Base-by-base conservation (phyloP, 2,797 vertebrate species). In the Acrocephalus scirpaceus region DNA sequence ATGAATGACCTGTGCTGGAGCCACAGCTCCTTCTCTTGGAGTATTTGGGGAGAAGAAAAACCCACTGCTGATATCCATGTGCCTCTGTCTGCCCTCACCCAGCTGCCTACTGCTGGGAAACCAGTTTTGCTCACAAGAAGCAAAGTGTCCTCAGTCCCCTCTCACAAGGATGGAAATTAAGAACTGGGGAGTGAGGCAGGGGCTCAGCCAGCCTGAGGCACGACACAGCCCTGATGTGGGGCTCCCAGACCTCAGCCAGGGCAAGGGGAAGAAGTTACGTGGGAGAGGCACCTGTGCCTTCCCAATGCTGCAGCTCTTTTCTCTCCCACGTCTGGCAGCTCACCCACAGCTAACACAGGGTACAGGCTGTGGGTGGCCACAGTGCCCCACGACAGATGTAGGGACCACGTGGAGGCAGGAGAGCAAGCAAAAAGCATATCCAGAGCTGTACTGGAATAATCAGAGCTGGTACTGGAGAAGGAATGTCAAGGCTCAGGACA, bases 221-320 rank as follows among this genome's bases (percentile, higher is more conserved):
- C 0, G 0, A 42, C 34, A 7, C 0, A 2, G 54, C 65, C 23
- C 57, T 45, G 25, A 15, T 4, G 3, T 13, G 15, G 9, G 23
- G 44, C 32, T 71, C 32, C 27, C 25, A 34, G 25, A 45, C 30
- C 44, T 29, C 56, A 30, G 11, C 2, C 16, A n/a, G 22, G 8
- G 16, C 10, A 23, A 47, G 26, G 21, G 19, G 16, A 54, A 60
- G n/a, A 22, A 54, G 22, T 48, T 36, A 29, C 2, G 0, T 2
- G 17, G 71, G 18, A 72, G 30, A 51, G 13, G 27, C 11, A 8
- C 26, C 27, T 36, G 32, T 9, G 18, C 60, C 62, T 30, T 48
- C 27, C 6, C 0, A 0, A 6, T 16, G 25, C 67, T 14, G 29
- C 0, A 0, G 32, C 29, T 91, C 32, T 53, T 34, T 29, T 34